Base-by-base conservation (phyloP, 1,140 invertebrate genomes). In the Atta cephalotes region DNA sequence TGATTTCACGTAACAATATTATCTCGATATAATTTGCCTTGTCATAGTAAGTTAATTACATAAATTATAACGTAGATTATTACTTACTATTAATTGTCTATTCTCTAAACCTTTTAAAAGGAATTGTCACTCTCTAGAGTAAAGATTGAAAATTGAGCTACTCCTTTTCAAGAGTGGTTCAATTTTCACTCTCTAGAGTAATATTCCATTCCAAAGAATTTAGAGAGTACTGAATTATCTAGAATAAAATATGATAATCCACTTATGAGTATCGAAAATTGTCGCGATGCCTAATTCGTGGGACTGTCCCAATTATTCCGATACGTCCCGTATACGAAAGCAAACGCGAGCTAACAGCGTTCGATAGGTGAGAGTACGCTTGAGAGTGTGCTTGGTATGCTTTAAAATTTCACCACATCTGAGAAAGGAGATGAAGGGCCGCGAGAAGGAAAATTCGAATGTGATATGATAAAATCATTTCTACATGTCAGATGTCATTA, bases 301-400 rank as follows among this genome's bases (percentile, higher is more conserved):
- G 28, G 28, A 51, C 51, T 31, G 56, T 72, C 78, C 65, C 25
- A 72, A 76, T 76, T 76, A 84, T 63, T 62, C 80, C 53, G 70
- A 74, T 74, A 56, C 51, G 49, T 60, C 51, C 35, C 35, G 66
- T 82, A 21, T 49, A 60, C 18, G 39, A 62, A 62, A 62, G 53
- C 66, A 66, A 16, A 16, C 16, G 78, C 65, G 49, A 70, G 25
- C 25, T 72, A 72, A 81, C 16, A 72, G 35, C 65, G 66, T 81
- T 81, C 21, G 51, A 71, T 16, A 12, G 62, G 28, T 25, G 25
- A 66, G 51, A 58, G 49, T 25, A 25, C 25, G 25, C 25, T 25
- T 25, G 25, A 65, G 51, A 60, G 63, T 45, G 65, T 71, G 28
- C 68, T 21, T 18, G 14, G 35, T 18, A 21, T 68, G 68, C 68